These are phyloP conservation scores for Anniella stebbinsi DNA, from an alignment of 2,797 vertebrate genomes.

Conservation along the genomic window DNA sequence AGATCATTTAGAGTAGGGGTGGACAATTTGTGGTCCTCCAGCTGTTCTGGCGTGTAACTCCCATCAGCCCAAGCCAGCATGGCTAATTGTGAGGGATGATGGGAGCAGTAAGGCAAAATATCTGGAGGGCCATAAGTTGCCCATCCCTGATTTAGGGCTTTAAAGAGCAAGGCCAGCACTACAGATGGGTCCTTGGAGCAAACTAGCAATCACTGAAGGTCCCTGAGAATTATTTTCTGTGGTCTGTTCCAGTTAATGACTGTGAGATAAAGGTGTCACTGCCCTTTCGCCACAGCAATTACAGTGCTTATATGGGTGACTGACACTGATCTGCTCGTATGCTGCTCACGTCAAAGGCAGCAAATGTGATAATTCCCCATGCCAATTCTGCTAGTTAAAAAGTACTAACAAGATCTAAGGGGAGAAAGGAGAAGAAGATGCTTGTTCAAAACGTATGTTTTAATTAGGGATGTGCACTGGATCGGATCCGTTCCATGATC, in stretches of 20 bases:
- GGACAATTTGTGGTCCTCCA: too few relatives aligned
- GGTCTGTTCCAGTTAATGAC: background rate
- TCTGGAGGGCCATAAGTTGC: background rate
- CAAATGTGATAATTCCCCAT: background rate
- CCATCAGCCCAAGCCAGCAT: too few relatives aligned
- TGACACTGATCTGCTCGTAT: background rate
- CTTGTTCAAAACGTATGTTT: background rate
- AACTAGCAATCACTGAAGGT: too few relatives aligned
- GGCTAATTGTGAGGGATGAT: too few relatives aligned
- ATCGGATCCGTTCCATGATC: too few relatives aligned
- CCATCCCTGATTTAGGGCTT: background rate
- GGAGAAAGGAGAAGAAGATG: background rate
- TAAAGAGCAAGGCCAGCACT: background rate
- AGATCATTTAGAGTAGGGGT: too few relatives aligned
- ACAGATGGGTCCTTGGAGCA: background rate
- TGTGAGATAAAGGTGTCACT: background rate
- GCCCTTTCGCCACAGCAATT: background rate
- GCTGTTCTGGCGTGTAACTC: too few relatives aligned
- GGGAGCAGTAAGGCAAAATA: background rate
- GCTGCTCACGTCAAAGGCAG: background rate
- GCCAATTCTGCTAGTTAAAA: background rate
- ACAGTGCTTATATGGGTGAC: background rate
- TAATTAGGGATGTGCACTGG: too few relatives aligned
- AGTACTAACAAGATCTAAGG: conserved; percentile 18
- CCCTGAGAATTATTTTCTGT: background rate